Conservation (phyloP, 2,113 vertebrate species). For the Isichthys henryi region DNA sequence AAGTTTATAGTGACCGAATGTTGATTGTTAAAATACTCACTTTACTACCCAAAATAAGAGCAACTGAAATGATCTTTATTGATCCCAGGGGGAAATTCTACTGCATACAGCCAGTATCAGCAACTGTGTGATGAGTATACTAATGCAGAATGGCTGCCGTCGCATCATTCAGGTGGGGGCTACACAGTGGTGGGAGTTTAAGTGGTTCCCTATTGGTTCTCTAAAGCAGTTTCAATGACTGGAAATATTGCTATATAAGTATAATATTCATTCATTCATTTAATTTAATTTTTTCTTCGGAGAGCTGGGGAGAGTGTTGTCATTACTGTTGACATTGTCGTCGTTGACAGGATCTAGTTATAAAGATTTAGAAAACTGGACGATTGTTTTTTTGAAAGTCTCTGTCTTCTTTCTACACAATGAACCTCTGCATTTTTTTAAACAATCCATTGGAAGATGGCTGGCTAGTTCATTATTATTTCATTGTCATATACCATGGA, state of each 20-base stretch:
- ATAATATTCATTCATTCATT: not conserved
- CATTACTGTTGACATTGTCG: not conserved
- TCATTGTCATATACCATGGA: not conserved
- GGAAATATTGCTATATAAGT: not conserved
- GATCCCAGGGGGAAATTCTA: not conserved
- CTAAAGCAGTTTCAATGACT: not conserved
- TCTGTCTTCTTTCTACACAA: not conserved
- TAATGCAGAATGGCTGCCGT: no score
- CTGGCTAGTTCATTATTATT: not conserved
- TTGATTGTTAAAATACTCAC: not conserved
- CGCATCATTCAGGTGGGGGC: no score
- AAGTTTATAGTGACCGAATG: not conserved
- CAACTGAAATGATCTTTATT: not conserved
- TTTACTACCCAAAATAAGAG: not conserved
- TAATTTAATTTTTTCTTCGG: not conserved
- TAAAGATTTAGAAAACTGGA: not conserved
- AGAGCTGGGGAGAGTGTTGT: not conserved
- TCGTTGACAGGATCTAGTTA: not conserved
- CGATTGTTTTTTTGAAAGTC: not conserved
- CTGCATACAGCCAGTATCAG: not conserved
- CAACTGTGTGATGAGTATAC: no score
- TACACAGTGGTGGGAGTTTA: no score
- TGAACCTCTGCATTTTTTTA: not conserved
- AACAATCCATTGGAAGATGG: not conserved
- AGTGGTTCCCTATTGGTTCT: not conserved